Base-by-base conservation (phyloP, 2,888 invertebrate species). In the Eupithecia tripunctaria region DNA sequence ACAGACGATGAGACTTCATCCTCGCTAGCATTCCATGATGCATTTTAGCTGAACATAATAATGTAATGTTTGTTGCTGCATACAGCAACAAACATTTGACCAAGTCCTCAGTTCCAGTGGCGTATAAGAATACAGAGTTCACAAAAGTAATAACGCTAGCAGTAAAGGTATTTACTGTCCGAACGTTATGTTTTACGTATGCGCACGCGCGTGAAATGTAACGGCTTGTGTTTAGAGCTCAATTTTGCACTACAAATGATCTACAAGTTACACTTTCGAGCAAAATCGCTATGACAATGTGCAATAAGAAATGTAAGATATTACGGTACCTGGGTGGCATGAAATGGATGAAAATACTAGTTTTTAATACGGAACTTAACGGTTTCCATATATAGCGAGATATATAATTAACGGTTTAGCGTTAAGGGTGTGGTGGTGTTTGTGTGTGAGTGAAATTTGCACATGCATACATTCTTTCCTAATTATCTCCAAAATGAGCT, bases 91-190 rank as follows among this genome's bases (percentile, higher is more conserved):
- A 32, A 1, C 15, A 41, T 0, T 63, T 38, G 36, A 1, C 0
- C 0, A 51, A 68, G 75, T 78, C 64, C 79, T 36, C 12, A 77
- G 5, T 56, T 25, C 29, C 7, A 36, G 70, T 71, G 43, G 67
- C 68, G 21, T 56, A 25, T 21, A 63, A 67, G 27, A 60, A 72
- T 67, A 60, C 64, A 67, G 69, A 74, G 73, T 71, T 76, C 72
- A 70, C 76, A 78, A 73, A 76, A 75, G 75, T 76, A 78, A 74
- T 81, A 80, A 79, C 75, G 36, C 72, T 67, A 59, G 74, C 78
- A 77, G 76, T 78, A 74, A 79, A 78, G 73, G 70, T 75, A 77
- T 82, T 79, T 82, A 80, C 79, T 77, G 71, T 69, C 76, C 71
- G 41, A 73, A 76, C 74, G 77, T 76, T 79, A 78, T 66, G 74